These are phyloP conservation scores for Meloidogyne exigua DNA, from an alignment of 1,140 invertebrate species.

Conservation along the genomic window DNA sequence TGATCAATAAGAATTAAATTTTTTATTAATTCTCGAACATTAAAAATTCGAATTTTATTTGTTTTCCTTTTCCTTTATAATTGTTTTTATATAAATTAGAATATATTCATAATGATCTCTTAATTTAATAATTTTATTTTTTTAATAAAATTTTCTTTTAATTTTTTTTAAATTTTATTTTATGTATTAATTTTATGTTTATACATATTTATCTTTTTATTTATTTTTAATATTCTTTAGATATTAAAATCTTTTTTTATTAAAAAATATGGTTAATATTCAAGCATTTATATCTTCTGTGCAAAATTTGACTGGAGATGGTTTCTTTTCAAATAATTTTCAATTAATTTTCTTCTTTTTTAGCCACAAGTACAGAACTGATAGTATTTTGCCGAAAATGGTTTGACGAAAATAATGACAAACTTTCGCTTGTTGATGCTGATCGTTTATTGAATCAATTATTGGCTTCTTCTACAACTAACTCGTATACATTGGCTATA, in stretches of 20 bases:
- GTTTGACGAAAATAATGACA: conserved; percentile 33
- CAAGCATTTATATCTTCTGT: conserved; percentile 22
- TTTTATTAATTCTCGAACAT: no score
- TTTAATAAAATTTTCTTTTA: not conserved
- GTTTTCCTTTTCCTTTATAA: no score
- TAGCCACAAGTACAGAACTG: conserved; percentile 30
- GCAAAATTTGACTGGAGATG: conserved; percentile 36
- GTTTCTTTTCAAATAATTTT: conserved; percentile 14
- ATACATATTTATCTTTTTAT: no score
- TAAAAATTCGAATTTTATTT: no score
- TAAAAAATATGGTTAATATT: conserved; percentile 30
- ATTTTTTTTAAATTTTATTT: no score
- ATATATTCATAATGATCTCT: no score
- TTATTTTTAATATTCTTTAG: no score
- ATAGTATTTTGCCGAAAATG: conserved; percentile 37
- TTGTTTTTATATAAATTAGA: no score
- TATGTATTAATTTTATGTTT: no score
- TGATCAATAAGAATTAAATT: no score
- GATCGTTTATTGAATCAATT: conserved; percentile 29
- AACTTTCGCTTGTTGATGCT: conserved; percentile 16
- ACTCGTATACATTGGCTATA: conserved; percentile 24
- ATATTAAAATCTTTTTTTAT: no score
- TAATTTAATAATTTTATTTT: not conserved
- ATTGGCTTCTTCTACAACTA: not conserved
- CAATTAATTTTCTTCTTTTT: not conserved